Evolutionary conservation across 2,113 vertebrate genomes (phyloP).

Genomic region (Pithys albifrons): DNA sequence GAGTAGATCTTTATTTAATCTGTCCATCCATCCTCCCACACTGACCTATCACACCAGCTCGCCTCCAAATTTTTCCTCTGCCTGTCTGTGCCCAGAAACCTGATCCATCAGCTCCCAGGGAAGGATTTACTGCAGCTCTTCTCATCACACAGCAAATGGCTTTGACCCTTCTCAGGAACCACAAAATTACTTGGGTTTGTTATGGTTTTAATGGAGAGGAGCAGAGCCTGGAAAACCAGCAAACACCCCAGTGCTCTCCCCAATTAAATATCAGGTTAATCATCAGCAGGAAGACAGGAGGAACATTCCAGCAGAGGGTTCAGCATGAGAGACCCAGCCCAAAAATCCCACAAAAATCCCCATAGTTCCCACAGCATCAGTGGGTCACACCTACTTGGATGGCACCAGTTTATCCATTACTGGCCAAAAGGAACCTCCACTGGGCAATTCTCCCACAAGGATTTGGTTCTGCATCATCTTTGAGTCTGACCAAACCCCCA

Average conservation of each 20-base stretch:
- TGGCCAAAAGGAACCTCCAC: background rate
- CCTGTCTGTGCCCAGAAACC: background rate
- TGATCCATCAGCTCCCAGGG: slow-evolving; percentile 6
- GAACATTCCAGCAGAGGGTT: background rate
- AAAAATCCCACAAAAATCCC: background rate
- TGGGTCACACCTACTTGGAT: background rate
- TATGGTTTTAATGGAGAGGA: background rate
- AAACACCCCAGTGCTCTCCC: background rate
- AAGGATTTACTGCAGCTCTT: slow-evolving; percentile 40
- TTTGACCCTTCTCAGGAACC: slow-evolving; percentile 36
- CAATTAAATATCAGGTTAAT: background rate
- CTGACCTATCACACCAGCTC: slow-evolving; percentile 19
- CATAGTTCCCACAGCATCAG: background rate
- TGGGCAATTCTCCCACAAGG: background rate
- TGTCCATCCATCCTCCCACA: slow-evolving; percentile 36
- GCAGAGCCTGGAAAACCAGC: background rate
- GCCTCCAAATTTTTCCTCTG: background rate
- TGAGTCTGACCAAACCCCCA: background rate
- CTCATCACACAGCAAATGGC: slow-evolving; percentile 19
- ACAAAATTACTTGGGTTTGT: slow-evolving; percentile 23
- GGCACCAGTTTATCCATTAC: background rate
- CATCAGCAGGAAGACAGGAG: background rate
- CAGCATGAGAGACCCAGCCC: background rate
- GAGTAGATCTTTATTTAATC: slow-evolving; percentile 53
- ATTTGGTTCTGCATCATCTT: background rate